Evolutionary conservation across 2,797 vertebrate species (phyloP), one percentile per base, ranked within the genome.

Genomic region (Halcyon leucocephala): DNA sequence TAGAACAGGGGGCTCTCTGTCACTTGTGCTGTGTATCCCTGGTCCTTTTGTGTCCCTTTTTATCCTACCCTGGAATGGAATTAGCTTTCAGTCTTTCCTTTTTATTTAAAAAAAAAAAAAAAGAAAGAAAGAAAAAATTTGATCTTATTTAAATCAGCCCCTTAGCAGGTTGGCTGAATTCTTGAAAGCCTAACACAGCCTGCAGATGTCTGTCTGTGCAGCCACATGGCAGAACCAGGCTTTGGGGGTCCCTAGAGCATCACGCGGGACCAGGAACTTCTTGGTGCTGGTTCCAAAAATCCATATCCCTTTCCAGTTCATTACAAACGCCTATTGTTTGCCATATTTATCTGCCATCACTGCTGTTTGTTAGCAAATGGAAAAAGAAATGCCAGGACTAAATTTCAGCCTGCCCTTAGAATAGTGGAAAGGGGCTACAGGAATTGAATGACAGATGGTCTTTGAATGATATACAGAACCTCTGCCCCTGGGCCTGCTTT

Each of bases 381-480:
- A 96, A 98, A 98, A 98, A 98, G 98, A 97, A 98, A 98, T 99
- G 98, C 98, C 98, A 98, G 98, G 97, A 96, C 98, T 98, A 98
- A 97, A 98, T 98, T 98, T 98, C 98, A 98, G 97, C 97, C 97
- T 97, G 97, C 98, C 98, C 98, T 97, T 97, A 86, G 97, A 98
- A 98, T 95, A 96, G 97, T 89, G 97, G 97, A 97, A 97, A 98
- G 98, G 97, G 98, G 98, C 97, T 98, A 95, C 97, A 98, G 98
- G 98, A 98, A 98, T 97, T 98, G 98, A 98, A 97, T 97, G 98
- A 98, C 99, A 99, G 99, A 99, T 99, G 99, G 99, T 99, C 98
- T 98, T 98, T 98, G 98, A 98, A 99, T 99, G 99, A 99, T 99
- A 99, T 98, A 98, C 98, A 98, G 98, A 98, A 98, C 98, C 98